Conservation (phyloP, 2,797 vertebrate genomes). For the Phoeniculus purpureus region DNA sequence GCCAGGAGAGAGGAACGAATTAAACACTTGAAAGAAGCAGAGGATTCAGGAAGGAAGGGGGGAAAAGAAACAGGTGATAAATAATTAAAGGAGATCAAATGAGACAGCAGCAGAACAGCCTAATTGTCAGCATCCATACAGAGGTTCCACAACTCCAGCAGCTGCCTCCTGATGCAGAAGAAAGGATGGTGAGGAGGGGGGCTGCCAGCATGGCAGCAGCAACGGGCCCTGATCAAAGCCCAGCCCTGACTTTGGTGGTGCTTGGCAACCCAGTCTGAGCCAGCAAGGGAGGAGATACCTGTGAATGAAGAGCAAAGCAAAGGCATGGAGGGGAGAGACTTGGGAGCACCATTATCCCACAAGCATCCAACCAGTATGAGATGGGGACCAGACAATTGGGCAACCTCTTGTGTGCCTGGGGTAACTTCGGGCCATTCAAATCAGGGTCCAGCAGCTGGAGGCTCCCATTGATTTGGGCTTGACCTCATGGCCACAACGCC, state of each 20-base stretch:
- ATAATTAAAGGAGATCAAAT: slow-evolving; percentile 69
- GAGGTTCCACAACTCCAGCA: background rate
- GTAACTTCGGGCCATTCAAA: background rate
- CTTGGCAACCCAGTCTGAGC: background rate
- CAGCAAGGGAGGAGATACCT: fast-evolving
- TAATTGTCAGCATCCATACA: slow-evolving; percentile 36
- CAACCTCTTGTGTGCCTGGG: fast-evolving
- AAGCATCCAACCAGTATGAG: fast-evolving
- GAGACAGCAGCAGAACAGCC: slow-evolving; percentile 46
- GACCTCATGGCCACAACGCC: fast-evolving
- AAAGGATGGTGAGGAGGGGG: background rate
- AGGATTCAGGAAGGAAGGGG: background rate
- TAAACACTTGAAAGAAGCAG: slow-evolving; percentile 29
- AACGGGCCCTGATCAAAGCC: slow-evolving; percentile 1
- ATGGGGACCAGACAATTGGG: fast-evolving
- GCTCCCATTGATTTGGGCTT: background rate
- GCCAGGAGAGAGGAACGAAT: background rate
- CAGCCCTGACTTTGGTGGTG: background rate
- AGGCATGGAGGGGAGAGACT: background rate
- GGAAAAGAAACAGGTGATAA: background rate
- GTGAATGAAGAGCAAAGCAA: background rate
- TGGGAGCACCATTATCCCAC: fast-evolving
- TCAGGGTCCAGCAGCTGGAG: fast-evolving
- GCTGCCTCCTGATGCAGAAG: background rate
- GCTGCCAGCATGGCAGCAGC: background rate